Evolutionary conservation across 37 sponge, comb jelly and placozoan genomes (phyloP).

Genomic region (Cliona cf. orientalis): DNA sequence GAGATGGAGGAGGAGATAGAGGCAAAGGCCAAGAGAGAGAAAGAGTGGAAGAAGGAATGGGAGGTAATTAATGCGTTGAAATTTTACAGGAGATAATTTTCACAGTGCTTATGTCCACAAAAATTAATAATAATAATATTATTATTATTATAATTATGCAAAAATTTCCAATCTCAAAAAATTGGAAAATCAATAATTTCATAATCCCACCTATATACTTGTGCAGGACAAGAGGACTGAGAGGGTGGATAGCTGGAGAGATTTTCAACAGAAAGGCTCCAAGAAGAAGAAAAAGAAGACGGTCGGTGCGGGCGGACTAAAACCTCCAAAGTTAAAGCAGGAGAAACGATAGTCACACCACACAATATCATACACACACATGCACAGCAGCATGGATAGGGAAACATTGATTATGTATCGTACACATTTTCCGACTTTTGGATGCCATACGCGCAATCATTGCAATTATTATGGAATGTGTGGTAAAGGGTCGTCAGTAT

Average conservation of each 20-base stretch:
- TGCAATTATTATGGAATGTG: too few species aligned
- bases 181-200: too few species aligned
- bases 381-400: too few species aligned
- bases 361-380: too few species aligned
- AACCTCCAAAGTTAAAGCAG: constrained; percentile 90
- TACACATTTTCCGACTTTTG: neutral
- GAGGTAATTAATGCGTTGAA: constrained; percentile 56
- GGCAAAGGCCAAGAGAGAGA: constrained; percentile 23
- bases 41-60: constrained; percentile 90
- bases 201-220: too few species aligned
- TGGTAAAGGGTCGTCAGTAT: too few species aligned
- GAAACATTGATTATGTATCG: too few species aligned
- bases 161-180: too few species aligned
- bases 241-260: constrained; percentile 92
- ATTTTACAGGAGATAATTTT: neutral
- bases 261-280: constrained; percentile 80
- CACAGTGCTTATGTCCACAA: too few species aligned
- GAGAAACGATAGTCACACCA: constrained; percentile 67
- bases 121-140: neutral
- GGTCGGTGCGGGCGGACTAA: constrained; percentile 35
- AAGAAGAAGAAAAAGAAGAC: constrained; percentile 85
- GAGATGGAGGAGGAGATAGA: constrained; percentile 55
- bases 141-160: neutral
- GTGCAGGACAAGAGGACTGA: constrained; percentile 68
- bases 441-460: neutral